These are phyloP conservation scores for Hydrotaea diabolus DNA, from an alignment of 2,888 invertebrate genomes.

Conservation along the genomic window DNA sequence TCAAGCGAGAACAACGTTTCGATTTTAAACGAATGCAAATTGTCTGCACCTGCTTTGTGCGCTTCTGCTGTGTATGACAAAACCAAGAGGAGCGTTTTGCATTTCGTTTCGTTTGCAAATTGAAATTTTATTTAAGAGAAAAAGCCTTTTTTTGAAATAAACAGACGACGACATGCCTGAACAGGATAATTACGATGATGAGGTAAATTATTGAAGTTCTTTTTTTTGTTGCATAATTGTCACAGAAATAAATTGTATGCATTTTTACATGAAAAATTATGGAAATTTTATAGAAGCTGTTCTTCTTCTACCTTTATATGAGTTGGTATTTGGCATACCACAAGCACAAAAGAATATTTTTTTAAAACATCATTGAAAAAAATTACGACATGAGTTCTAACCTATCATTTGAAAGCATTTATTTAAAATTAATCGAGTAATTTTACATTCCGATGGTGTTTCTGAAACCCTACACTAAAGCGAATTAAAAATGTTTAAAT, in stretches of 20 bases:
- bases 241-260: constrained; percentile 2
- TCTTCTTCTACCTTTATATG: no score
- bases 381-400: no score
- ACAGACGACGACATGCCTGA: constrained; percentile 78
- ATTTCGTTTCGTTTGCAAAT: background rate
- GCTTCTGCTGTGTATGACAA: background rate
- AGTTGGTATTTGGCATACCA: no score
- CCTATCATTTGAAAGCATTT: no score
- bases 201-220: constrained; percentile 74
- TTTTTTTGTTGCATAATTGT: constrained; percentile 17
- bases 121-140: background rate
- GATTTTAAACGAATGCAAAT: constrained; percentile 8
- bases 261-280: background rate
- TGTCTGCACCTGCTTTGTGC: constrained; percentile 1
- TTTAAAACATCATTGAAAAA: no score
- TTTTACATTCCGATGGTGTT: no score
- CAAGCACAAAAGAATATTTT: no score
- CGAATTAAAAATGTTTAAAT: no score
- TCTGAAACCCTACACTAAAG: no score
- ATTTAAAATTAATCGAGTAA: no score
- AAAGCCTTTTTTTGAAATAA: background rate
- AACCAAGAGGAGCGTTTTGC: background rate
- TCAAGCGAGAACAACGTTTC: background rate
- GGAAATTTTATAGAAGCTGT: no score
- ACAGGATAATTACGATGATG: constrained; percentile 81